Base-by-base conservation (phyloP, 2,797 vertebrate species). In the Fringilla coelebs region DNA sequence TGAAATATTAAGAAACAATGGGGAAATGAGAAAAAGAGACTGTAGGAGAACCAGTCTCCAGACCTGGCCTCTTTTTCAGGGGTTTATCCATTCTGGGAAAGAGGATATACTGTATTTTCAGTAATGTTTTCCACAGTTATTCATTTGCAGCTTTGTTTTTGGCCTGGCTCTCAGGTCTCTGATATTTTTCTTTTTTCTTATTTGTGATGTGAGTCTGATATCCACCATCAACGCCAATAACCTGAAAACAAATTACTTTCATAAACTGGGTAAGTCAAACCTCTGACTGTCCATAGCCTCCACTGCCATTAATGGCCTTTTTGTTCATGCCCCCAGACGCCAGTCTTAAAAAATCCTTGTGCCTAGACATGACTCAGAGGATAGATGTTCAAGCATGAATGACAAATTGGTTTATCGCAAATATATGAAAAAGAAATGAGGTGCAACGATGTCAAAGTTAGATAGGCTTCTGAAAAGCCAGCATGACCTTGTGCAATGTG, bases 281-380 rank as follows among this genome's bases (percentile, higher is more conserved):
- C 70, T 90, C 68, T 94, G 94, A 70, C 87, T 91, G 89, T 96
- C 94, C 68, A 4, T 85, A 51, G 79, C 63, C 94, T 94, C 57
- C 41, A 9, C 83, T 96, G 88, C 91, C 90, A 89, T 97, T 97
- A 96, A 93, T 96, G 95, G 94, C 57, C 61, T 94, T 95, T 96
- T 96, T 96, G 93, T 97, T 97, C 86, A 55, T 83, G 81, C 71
- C 76, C 84, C 70, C 55, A 97, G 96, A 96, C 76, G 4, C 76
- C 29, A 4, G 63, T 79, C 92, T 96, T 93, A 89, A 93, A 92
- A 96, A 91, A 73, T 83, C 57, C 70, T 89, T 86, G 89, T 95
- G 95, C 95, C 90, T 89, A 97, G 96, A 97, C 94, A 74, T 97
- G 96, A 97, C 94, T 97, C 97, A 97, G 92, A 92, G 96, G 95